Percentiles rank a stretch among this genome's conserved stretches.
Evolutionary conservation across 2,888 invertebrate species (phyloP).

Genomic region (Pyralis farinalis): DNA sequence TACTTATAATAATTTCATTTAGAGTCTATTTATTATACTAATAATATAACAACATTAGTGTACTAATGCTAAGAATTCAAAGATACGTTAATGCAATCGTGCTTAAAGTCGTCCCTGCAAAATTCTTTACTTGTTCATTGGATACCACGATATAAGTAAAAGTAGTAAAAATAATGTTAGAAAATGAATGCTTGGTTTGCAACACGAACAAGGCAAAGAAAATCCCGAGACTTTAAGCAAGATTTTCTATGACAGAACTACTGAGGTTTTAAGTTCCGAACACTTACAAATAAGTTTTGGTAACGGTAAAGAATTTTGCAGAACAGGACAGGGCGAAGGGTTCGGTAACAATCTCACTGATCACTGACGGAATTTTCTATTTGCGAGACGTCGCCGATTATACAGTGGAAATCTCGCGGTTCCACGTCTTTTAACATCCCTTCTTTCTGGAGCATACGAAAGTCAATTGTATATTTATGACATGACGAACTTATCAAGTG

Average conservation of each 20-base stretch:
- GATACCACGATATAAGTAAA: no score
- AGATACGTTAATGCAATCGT: conserved; percentile 31
- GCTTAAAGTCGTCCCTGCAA: conserved; percentile 74
- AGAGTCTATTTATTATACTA: no score
- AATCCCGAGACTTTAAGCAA: conserved; percentile 71
- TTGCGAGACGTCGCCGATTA: conserved; percentile 72
- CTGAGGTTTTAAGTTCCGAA: conserved; percentile 26
- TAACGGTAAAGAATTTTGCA: conserved; percentile 77
- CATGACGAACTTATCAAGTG: no score
- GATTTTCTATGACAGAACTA: conserved; percentile 38
- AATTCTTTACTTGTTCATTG: conserved; percentile 61
- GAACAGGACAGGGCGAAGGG: conserved; percentile 41
- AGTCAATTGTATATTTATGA: conserved; percentile 25
- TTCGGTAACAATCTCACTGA: conserved; percentile 30
- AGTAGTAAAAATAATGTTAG: no score
- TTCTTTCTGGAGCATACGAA: conserved; percentile 59
- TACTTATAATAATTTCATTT: no score
- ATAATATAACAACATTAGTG: no score
- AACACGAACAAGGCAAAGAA: conserved; percentile 18
- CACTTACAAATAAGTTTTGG: conserved; percentile 62
- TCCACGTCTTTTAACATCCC: conserved; percentile 71
- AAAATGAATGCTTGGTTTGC: conserved; percentile 1
- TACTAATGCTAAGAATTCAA: not conserved
- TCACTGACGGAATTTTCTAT: conserved; percentile 55
- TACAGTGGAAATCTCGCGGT: conserved; percentile 70